These are phyloP conservation scores for Alectoris magna DNA, from an alignment of 2,797 vertebrate species.

Conservation along the genomic window DNA sequence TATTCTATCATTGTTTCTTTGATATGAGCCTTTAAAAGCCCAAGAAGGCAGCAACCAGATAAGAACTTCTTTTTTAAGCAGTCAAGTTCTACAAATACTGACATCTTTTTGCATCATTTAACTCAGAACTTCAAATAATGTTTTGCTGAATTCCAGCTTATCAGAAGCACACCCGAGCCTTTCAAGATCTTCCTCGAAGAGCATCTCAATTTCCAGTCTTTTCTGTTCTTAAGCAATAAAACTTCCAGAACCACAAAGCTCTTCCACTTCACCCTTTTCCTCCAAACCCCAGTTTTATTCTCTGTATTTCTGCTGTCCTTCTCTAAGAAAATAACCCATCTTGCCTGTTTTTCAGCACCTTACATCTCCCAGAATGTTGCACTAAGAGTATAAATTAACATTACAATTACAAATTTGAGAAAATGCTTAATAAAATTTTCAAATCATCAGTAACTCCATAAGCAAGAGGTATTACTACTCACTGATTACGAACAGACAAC, in stretches of 20 bases:
- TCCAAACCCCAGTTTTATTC: neutral
- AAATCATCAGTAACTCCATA: neutral
- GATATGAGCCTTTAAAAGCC: slow-evolving; percentile 1
- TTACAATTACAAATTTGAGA: neutral
- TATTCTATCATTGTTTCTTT: slow-evolving; percentile 20
- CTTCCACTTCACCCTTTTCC: neutral
- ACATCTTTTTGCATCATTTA: neutral
- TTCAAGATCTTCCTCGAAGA: neutral
- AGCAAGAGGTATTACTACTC: neutral
- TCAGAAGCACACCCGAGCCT: neutral
- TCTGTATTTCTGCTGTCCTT: neutral
- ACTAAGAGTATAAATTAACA: neutral
- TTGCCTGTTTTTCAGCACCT: neutral
- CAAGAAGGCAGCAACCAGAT: neutral
- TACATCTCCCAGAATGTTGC: neutral
- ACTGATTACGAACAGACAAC: rapidly evolving
- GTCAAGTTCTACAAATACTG: neutral
- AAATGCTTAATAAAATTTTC: neutral
- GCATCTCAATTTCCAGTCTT: neutral
- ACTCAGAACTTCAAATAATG: neutral
- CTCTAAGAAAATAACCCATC: neutral
- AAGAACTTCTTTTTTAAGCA: neutral
- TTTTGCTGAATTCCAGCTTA: neutral
- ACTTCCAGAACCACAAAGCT: neutral
- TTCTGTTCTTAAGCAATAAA: rapidly evolving